A percentile compares a stretch with the other conserved stretches of the same genome.
phyloP scores from a whole-genome alignment of 2,797 vertebrate species.

The Muscicapa striata region DNA sequence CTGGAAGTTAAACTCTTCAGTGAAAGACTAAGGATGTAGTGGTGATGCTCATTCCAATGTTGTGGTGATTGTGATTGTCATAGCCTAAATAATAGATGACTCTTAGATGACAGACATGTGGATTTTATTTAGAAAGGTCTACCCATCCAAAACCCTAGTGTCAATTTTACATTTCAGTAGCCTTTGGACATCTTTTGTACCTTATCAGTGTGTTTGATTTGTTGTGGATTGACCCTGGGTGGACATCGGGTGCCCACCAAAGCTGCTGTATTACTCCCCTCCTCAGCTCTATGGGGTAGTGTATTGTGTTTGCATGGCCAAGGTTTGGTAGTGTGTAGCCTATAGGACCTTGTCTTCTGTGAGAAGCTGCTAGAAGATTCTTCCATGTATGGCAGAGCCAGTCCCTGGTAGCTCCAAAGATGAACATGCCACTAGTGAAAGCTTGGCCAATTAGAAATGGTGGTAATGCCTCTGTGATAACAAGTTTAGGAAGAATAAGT shows the following conservation, averaged over 20 bases:
- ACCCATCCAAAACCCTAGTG: background rate
- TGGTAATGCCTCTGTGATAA: background rate
- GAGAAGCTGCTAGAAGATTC: background rate
- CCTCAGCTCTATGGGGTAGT: background rate
- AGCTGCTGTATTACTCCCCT: background rate
- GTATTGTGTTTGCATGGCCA: background rate
- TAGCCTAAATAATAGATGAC: background rate
- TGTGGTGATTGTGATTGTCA: background rate
- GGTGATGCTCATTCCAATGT: background rate
- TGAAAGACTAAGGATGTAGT: background rate
- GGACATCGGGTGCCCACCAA: background rate
- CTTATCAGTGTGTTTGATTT: background rate
- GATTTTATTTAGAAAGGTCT: background rate
- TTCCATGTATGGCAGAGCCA: background rate
- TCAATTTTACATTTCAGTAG: background rate
- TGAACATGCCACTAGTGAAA: background rate
- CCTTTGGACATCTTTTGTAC: background rate
- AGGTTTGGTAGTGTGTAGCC: background rate
- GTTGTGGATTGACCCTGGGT: background rate
- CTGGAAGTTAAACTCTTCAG: background rate
- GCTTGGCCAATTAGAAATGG: background rate
- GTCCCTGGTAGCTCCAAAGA: background rate
- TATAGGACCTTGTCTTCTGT: background rate
- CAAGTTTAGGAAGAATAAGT: background rate
- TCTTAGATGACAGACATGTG: background rate